These are phyloP conservation scores for Anodontia alba DNA, from an alignment of 2,888 invertebrate species.

Conservation along the genomic window DNA sequence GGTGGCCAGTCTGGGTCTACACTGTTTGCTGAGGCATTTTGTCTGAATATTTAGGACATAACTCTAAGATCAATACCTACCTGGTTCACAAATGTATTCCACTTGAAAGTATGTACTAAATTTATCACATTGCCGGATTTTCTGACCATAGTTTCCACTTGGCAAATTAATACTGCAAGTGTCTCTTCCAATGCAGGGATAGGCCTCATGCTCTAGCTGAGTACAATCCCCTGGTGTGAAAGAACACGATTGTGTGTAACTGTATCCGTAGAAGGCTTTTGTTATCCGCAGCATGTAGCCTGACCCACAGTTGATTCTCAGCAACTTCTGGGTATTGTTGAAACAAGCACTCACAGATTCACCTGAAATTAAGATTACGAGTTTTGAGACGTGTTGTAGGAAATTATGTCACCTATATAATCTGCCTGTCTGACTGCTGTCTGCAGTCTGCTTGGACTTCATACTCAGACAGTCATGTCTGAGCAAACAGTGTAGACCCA, in stretches of 20 bases:
- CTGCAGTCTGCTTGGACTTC: no score
- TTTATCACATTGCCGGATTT: conserved; percentile 71
- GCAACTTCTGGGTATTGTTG: conserved; percentile 61
- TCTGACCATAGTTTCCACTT: conserved; percentile 69
- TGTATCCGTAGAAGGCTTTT: conserved; percentile 80
- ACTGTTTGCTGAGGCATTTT: no score
- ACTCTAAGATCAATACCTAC: no score
- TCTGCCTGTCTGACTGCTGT: no score
- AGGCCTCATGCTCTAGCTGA: conserved; percentile 70
- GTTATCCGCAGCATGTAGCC: conserved; percentile 79
- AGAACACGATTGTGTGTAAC: conserved; percentile 65
- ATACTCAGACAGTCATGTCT: no score
- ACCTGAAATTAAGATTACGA: conserved; percentile 53
- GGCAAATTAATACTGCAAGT: conserved; percentile 78
- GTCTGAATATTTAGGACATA: no score
- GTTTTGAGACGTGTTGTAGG: no score
- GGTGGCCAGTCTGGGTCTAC: no score
- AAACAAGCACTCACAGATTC: conserved; percentile 74
- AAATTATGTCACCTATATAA: no score
- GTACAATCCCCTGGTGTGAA: conserved; percentile 76
- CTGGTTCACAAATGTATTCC: conserved; percentile 81
- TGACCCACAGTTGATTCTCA: conserved; percentile 76
- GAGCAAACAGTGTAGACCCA: no score
- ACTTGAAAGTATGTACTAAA: conserved; percentile 82
- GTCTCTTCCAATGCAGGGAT: conserved; percentile 77